Evolutionary conservation across 2,888 invertebrate species (phyloP).

Genomic region (Sceliomorpha sp.): DNA sequence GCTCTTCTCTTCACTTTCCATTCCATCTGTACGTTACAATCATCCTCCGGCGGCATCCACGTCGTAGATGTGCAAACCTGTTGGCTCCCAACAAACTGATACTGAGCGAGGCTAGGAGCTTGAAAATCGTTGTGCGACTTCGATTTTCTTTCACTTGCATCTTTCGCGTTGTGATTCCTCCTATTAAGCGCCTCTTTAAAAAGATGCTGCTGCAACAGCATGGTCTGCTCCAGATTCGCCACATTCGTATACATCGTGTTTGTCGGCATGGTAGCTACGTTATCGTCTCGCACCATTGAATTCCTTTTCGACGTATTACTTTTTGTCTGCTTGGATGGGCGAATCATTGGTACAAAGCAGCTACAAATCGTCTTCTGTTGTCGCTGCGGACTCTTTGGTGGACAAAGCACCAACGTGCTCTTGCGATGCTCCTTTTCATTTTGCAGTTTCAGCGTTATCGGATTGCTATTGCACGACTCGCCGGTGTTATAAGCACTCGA

Average conservation of each 20-base stretch:
- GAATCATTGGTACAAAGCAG: constrained; percentile 59
- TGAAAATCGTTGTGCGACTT: constrained; percentile 80
- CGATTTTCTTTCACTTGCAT: constrained; percentile 64
- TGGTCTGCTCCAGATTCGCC: constrained; percentile 86
- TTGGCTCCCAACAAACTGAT: constrained; percentile 83
- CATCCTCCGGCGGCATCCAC: constrained; percentile 67
- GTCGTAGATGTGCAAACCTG: constrained; percentile 78
- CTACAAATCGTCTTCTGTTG: constrained; percentile 59
- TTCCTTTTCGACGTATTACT: constrained; percentile 35
- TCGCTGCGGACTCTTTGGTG: constrained; percentile 60
- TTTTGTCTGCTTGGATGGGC: constrained; percentile 46
- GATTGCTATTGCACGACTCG: constrained; percentile 87
- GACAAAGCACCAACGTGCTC: constrained; percentile 72
- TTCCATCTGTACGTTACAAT: constrained; percentile 82
- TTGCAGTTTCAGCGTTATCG: constrained; percentile 82
- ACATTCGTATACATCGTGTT: constrained; percentile 87
- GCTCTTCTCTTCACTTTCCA: constrained; percentile 90
- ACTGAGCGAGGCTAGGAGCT: constrained; percentile 83
- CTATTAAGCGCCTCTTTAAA: constrained; percentile 82
- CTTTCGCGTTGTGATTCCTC: constrained; percentile 69
- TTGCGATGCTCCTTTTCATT: constrained; percentile 79
- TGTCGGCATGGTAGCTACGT: constrained; percentile 75
- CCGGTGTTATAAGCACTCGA: constrained; percentile 89
- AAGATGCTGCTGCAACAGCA: constrained; percentile 85
- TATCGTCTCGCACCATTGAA: constrained; percentile 43